A percentile compares a stretch with the other conserved stretches of the same genome.
Evolutionary conservation across 1,140 invertebrate species (phyloP).

Genomic region (Diprion similis): DNA sequence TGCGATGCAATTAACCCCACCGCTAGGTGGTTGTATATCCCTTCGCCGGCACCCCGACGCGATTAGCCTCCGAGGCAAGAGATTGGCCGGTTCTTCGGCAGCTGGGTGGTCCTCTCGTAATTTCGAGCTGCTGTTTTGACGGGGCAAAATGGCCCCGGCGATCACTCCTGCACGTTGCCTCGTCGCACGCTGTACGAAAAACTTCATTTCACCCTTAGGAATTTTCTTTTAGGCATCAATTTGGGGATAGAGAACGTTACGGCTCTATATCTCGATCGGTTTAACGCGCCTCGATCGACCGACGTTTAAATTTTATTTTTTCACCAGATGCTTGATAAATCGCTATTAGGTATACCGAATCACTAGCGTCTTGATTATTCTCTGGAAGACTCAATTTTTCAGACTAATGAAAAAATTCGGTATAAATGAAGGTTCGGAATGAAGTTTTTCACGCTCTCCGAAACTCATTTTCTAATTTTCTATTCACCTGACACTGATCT

Average conservation of each 20-base stretch:
- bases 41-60: constrained; percentile 25
- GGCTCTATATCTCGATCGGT: not conserved
- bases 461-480: too few species aligned
- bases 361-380: too few species aligned
- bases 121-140: constrained; percentile 47
- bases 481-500: too few species aligned
- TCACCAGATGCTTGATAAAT: too few species aligned
- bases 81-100: constrained; percentile 49
- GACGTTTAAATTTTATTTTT: too few species aligned
- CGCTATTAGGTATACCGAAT: too few species aligned
- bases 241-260: not conserved
- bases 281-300: not conserved
- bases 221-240: not conserved
- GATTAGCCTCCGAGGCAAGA: constrained; percentile 47
- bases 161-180: not conserved
- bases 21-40: constrained; percentile 32
- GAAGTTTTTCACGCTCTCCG: too few species aligned
- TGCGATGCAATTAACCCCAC: constrained; percentile 55
- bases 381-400: too few species aligned
- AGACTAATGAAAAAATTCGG: too few species aligned
- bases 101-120: constrained; percentile 57
- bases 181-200: not conserved
- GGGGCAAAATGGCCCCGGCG: constrained; percentile 45
- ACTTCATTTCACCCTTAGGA: not conserved
- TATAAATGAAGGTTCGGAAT: too few species aligned